These are phyloP conservation scores for Leptinotarsa rubiginosa DNA, from an alignment of 2,888 invertebrate genomes.

Conservation along the genomic window DNA sequence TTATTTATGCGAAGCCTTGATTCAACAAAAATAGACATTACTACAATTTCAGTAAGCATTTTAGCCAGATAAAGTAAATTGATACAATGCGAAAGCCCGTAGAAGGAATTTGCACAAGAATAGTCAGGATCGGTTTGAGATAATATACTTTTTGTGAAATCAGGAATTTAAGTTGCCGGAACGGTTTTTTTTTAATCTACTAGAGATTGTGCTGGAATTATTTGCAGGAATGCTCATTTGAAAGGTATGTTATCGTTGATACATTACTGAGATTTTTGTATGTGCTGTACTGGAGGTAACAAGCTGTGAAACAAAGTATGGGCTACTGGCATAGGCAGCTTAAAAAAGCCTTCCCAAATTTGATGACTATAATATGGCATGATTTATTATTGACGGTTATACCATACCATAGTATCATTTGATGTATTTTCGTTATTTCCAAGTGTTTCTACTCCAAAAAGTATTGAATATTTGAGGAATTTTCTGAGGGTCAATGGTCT, in stretches of 20 bases:
- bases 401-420: too few relatives aligned
- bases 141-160: not conserved
- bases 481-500: too few relatives aligned
- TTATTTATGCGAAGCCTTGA: conserved; percentile 9
- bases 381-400: too few relatives aligned
- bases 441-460: too few relatives aligned
- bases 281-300: not conserved
- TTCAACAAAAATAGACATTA: conserved; percentile 12
- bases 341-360: too few relatives aligned
- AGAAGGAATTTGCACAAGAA: conserved; percentile 8
- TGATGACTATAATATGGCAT: too few relatives aligned
- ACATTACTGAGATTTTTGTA: not conserved
- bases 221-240: not conserved
- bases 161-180: not conserved
- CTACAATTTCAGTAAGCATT: not conserved
- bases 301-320: too few relatives aligned
- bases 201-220: not conserved
- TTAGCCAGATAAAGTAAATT: not conserved
- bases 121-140: not conserved
- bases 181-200: not conserved
- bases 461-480: too few relatives aligned
- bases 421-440: too few relatives aligned
- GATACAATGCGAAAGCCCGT: not conserved
- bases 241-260: not conserved
- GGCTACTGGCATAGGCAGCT: too few relatives aligned